phyloP scores from a whole-genome alignment of 64 coral and sea anemone genomes.

The Actinia equina region DNA sequence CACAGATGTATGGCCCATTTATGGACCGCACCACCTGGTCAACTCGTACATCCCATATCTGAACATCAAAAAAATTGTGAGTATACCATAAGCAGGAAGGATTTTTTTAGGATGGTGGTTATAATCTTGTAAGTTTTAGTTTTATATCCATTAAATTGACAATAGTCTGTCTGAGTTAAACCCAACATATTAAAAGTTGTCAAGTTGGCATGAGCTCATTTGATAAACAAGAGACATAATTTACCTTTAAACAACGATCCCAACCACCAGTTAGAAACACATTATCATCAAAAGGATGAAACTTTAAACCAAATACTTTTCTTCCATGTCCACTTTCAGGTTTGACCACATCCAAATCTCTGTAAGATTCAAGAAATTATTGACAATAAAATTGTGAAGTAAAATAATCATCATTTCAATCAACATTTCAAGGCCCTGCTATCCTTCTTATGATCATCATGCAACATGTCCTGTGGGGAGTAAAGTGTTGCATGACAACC shows the following conservation, averaged over 20 bases:
- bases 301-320: slow-evolving; percentile 90
- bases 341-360: slow-evolving; percentile 47
- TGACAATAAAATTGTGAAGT: no score
- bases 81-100: not conserved
- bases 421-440: not conserved
- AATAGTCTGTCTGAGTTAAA: no score
- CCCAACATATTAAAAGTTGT: no score
- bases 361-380: slow-evolving; percentile 5
- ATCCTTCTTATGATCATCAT: no score
- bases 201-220: no score
- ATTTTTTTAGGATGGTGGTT: no score
- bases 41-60: slow-evolving; percentile 92
- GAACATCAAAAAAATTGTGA: not conserved
- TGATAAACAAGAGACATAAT: no score
- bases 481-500: no score
- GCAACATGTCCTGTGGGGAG: no score
- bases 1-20: slow-evolving; percentile 93
- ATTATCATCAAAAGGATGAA: slow-evolving; percentile 99
- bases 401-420: not conserved
- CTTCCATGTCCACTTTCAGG: slow-evolving; percentile 92
- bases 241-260: slow-evolving; percentile 94
- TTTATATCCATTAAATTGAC: no score
- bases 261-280: slow-evolving; percentile 95
- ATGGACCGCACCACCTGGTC: slow-evolving; percentile 84
- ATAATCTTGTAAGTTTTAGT: no score